Conservation (phyloP, 2,113 vertebrate genomes). For the Sinocyclocheilus anshuiensis region DNA sequence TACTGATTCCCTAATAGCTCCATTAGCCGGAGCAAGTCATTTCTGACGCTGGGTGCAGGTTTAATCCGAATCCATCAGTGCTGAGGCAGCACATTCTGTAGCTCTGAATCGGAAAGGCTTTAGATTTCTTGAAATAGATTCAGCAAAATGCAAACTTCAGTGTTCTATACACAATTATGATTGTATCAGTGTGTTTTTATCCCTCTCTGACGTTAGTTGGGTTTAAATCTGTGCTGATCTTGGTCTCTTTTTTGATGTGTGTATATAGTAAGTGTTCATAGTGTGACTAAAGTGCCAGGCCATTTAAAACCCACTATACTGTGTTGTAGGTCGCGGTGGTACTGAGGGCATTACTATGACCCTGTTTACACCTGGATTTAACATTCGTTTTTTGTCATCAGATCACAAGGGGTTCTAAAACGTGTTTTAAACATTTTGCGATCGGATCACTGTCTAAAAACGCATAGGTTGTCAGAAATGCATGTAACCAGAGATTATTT, state of each 20-base stretch:
- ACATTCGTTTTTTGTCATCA: neutral
- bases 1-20: constrained; percentile 36
- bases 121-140: constrained; percentile 16
- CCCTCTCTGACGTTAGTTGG: neutral
- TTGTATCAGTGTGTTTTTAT: neutral
- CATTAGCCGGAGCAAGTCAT: constrained; percentile 15
- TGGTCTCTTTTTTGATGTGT: neutral
- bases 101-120: neutral
- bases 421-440: neutral
- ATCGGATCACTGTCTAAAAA: neutral
- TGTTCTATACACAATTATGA: constrained; percentile 5
- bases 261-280: neutral
- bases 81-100: constrained; percentile 16
- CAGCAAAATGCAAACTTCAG: neutral
- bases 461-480: neutral
- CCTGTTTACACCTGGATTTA: neutral
- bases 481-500: neutral
- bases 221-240: neutral
- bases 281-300: neutral
- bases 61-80: constrained; percentile 28
- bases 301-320: neutral
- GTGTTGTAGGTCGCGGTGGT: too few species aligned
- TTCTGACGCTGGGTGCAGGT: neutral
- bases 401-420: neutral
- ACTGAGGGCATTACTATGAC: neutral